Conservation (phyloP, 2,888 invertebrate species). For the Nymphalis polychloros region DNA sequence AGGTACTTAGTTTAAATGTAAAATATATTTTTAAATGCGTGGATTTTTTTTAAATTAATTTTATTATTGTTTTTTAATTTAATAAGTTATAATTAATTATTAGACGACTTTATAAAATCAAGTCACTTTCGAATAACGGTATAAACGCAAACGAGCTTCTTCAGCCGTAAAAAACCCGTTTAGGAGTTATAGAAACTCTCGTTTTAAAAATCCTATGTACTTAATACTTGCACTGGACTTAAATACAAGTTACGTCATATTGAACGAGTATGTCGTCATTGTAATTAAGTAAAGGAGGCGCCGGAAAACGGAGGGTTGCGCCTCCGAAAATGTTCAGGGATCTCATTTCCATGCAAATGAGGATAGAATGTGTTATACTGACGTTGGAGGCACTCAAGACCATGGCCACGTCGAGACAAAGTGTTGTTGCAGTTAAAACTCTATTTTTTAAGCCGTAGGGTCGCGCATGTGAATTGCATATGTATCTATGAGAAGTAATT, state of each 20-base stretch:
- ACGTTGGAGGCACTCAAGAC: slow-evolving; percentile 49
- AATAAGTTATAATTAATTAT: too few relatives aligned
- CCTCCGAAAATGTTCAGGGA: slow-evolving; percentile 69
- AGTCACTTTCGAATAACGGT: too few relatives aligned
- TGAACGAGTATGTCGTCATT: slow-evolving; percentile 59
- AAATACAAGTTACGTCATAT: slow-evolving; percentile 39
- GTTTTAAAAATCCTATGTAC: background rate
- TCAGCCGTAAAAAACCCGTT: background rate
- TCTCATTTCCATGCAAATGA: slow-evolving; percentile 81
- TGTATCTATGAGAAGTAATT: slow-evolving; percentile 15
- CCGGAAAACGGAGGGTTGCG: slow-evolving; percentile 66
- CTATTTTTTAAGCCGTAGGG: slow-evolving; percentile 14
- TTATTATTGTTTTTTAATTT: too few relatives aligned
- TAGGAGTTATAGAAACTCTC: background rate
- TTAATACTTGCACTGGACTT: slow-evolving; percentile 9
- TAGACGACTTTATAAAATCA: too few relatives aligned
- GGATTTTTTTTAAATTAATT: too few relatives aligned
- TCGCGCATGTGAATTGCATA: background rate
- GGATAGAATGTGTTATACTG: slow-evolving; percentile 66
- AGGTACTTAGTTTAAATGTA: too few relatives aligned
- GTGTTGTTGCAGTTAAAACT: slow-evolving; percentile 19
- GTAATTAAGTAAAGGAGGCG: slow-evolving; percentile 78
- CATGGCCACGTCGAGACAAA: slow-evolving; percentile 26
- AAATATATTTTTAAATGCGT: too few relatives aligned
- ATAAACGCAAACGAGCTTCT: background rate